Evolutionary conservation across 2,797 vertebrate genomes (phyloP), one percentile per base, ranked within the genome.

Genomic region (Centroberyx gerrardi): DNA sequence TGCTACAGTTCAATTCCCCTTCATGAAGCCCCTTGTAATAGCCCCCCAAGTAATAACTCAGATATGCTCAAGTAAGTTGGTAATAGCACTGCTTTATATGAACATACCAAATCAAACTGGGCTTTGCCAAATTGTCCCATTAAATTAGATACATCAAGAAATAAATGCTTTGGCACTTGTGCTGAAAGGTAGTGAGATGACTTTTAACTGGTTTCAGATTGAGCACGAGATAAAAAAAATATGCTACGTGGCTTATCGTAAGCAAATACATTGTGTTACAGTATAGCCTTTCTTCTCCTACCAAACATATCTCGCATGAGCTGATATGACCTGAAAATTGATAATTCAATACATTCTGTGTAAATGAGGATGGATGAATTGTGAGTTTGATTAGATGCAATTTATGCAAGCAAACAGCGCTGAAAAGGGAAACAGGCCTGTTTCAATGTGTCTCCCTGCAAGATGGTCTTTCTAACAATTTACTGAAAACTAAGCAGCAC

Each of bases 381-480:
- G 83, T 79, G 80, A 70, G 65, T 81, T 81, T 66, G 74, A 79
- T 85, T 83, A 81, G 66, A 81, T 75, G 61, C 76, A 64, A 78
- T 61, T 48, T 58, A 36, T 27, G 54, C 81, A 79, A 87, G 38
- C 67, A 82, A 82, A 90, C 63, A 83, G 61, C 46, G 49, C 56
- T 40, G 38, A 72, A 76, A 82, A 78, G 67, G 69, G 55, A 68
- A 70, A 64, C 22, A 64, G 48, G 61, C 38, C 38, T 40, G 38
- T 7, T 40, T 8, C 38, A 8, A 9, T 40, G 38, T 40, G 38
- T 40, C 38, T 9, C 38, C 38, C 38, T 8, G 9, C 38, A 40
- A 40, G 38, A 40, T 36, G 8, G 60, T 53, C 4, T 48, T 31
- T 67, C 27, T 22, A 56, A 52, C 4, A 31, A 27, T 31, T 59